Percentiles rank a stretch among this genome's conserved stretches.
Conservation (phyloP, 2,797 vertebrate species). For the Corythornis leucogaster region DNA sequence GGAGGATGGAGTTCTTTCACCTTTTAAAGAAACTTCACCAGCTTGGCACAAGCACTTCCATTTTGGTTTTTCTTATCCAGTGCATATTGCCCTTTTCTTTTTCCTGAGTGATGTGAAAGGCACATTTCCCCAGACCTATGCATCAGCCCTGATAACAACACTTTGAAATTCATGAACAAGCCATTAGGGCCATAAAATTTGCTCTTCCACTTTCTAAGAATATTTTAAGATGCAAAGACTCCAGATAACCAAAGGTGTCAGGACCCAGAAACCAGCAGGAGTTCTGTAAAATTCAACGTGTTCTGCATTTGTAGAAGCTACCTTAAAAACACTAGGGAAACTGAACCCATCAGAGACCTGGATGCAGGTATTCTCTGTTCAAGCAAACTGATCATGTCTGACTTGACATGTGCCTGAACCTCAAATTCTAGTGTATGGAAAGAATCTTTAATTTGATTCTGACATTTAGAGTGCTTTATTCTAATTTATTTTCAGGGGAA, state of each 20-base stretch:
- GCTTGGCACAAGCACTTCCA: not conserved
- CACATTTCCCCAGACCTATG: not conserved
- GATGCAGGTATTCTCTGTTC: not conserved
- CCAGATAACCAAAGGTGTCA: slow-evolving; percentile 26
- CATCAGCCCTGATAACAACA: slow-evolving; percentile 27
- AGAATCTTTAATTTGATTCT: not conserved
- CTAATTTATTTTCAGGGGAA: not conserved
- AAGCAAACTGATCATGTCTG: not conserved
- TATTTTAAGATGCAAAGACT: slow-evolving; percentile 57
- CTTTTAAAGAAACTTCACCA: not conserved
- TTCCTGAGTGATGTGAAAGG: not conserved
- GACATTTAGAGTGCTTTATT: not conserved
- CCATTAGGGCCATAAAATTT: slow-evolving; percentile 43
- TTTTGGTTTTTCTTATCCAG: not conserved
- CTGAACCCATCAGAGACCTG: not conserved
- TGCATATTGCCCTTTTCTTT: not conserved
- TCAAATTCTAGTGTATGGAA: not conserved
- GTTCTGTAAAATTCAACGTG: slow-evolving; percentile 1
- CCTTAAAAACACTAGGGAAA: not conserved
- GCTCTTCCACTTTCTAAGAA: not conserved
- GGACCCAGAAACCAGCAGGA: slow-evolving; percentile 25
- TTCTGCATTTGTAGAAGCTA: not conserved
- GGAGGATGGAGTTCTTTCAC: not conserved
- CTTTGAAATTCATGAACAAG: slow-evolving; percentile 62
- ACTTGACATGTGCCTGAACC: not conserved